Base-by-base conservation (phyloP, 2,113 vertebrate species). In the Menura novaehollandiae region DNA sequence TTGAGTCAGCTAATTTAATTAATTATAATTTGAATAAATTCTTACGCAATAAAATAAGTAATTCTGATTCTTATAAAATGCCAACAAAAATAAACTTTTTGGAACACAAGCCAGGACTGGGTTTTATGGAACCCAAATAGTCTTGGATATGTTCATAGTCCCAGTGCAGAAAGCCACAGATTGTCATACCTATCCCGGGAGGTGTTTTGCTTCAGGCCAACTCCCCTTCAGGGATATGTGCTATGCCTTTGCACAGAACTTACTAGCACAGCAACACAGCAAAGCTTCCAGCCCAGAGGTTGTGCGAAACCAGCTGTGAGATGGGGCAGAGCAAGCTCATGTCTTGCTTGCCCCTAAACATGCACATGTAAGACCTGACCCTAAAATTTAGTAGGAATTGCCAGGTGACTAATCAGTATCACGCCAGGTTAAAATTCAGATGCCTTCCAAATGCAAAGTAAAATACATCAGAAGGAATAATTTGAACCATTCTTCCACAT, bases 241-340 rank as follows among this genome's bases (percentile, higher is more conserved):
- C 55, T 46, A 2, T 64, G n/a, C 18, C 44, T 66, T 83, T 27
- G 16, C 59, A 22, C 12, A 33, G 39, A 33, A n/a, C 47, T 22
- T 53, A 5, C 10, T 11, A 16, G 39, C 33, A 13, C 1, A 0
- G 20, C 19, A 16, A 6, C 13, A 26, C 17, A 24, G 32, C 2
- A 1, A 72, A 73, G 23, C 47, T 39, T 33, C 33, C 46, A 27
- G 35, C 18, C 26, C 67, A 79, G 35, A 69, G 20, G 11, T 23
- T 33, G 35, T 33, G 51, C 55, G 37, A 67, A 92, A 52, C n/a
- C 37, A 52, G 7, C 43, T 37, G 27, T 46, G 56, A 60, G 41
- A 32, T 9, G 13, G 19, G 22, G 11, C 51, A 60, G 35, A 64
- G 58, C 51, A 66, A 55, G 46, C 18, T 92, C 33, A 5, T 24